Percentiles rank a stretch among this genome's conserved stretches.
Conservation (phyloP, 53 echinoderm and acorn worm species). For the Holothuria leucospilota region DNA sequence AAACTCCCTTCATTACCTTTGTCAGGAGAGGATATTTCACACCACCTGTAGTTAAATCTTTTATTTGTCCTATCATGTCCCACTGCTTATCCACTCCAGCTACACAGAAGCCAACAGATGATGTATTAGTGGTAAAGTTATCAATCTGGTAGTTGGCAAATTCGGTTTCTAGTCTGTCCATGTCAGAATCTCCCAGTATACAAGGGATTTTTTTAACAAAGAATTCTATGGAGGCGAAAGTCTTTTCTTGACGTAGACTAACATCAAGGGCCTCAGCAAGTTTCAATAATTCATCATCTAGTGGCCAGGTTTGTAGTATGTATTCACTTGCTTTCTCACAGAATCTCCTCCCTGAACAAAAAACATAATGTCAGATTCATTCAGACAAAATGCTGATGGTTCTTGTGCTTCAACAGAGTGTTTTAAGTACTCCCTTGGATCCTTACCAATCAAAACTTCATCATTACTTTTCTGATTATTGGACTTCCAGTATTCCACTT, state of each 20-base stretch:
- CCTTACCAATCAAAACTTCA: constrained; percentile 61
- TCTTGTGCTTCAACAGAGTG: neutral
- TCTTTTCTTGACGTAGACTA: neutral
- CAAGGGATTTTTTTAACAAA: constrained; percentile 48
- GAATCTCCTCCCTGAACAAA: constrained; percentile 26
- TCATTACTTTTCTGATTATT: constrained; percentile 46
- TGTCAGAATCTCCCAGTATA: constrained; percentile 34
- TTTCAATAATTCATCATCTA: neutral
- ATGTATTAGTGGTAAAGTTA: neutral
- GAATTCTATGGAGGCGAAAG: constrained; percentile 41
- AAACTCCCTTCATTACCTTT: constrained; percentile 54
- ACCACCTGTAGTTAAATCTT: constrained; percentile 46
- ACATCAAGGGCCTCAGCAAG: constrained; percentile 48
- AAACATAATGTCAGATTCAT: constrained; percentile 16
- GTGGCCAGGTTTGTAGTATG: constrained; percentile 43
- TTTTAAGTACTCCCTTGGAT: constrained; percentile 48
- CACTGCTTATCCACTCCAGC: constrained; percentile 57
- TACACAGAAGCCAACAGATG: too few relatives aligned
- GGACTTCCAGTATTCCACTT: constrained; percentile 21
- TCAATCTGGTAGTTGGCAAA: constrained; percentile 59
- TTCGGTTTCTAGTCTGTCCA: constrained; percentile 44
- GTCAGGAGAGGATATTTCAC: constrained; percentile 34
- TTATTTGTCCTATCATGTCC: constrained; percentile 46
- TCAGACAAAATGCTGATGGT: constrained; percentile 1
- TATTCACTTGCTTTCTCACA: constrained; percentile 46